Conservation (phyloP, 2,113 vertebrate genomes). For the Elgaria multicarinata region DNA sequence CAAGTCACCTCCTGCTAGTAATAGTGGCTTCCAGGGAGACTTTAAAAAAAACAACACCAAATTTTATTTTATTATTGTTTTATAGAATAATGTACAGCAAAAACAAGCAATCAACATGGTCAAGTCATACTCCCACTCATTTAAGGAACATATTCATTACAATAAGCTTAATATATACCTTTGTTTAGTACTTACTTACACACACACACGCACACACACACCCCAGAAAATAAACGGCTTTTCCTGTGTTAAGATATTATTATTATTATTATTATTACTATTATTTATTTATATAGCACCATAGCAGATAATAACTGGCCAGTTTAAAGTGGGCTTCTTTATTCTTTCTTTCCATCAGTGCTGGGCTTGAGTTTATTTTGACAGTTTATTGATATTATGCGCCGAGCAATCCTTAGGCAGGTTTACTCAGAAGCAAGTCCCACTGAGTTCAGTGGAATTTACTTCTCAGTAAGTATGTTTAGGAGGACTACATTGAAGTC, state of each 20-base stretch:
- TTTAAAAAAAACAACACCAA: not conserved
- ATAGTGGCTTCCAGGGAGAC: not conserved
- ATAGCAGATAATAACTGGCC: too few relatives aligned
- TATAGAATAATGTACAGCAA: not conserved
- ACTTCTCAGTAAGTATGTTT: not conserved
- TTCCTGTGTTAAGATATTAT: too few relatives aligned
- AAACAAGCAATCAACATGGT: not conserved
- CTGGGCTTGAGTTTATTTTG: not conserved
- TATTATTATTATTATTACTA: too few relatives aligned
- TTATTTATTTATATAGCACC: too few relatives aligned
- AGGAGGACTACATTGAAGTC: too few relatives aligned
- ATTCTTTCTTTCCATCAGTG: not conserved
- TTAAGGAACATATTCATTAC: not conserved
- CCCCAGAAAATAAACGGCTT: too few relatives aligned
- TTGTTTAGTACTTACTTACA: not conserved
- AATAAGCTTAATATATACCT: not conserved
- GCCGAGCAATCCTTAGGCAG: not conserved
- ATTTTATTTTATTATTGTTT: not conserved
- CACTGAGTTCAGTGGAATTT: not conserved
- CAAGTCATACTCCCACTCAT: not conserved
- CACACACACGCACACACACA: too few relatives aligned
- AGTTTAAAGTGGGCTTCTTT: too few relatives aligned
- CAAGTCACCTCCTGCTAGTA: not conserved
- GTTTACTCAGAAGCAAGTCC: too few relatives aligned
- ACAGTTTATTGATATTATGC: not conserved